Base-by-base conservation (phyloP, 2,797 vertebrate species). In the Pyrocephalus nanus region DNA sequence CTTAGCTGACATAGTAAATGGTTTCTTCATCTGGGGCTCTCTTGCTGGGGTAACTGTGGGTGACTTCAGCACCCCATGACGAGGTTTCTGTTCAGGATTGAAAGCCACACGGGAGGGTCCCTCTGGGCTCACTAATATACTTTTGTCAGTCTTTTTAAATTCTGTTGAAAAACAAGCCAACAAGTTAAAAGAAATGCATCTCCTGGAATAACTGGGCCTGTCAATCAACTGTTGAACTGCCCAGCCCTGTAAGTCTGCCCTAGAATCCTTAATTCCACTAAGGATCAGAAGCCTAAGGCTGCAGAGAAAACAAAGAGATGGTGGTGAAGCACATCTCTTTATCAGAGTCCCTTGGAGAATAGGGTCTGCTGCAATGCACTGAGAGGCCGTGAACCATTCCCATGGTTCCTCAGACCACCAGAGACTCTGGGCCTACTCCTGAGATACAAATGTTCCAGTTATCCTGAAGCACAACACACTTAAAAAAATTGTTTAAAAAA, bases 61-160 rank as follows among this genome's bases (percentile, higher is more conserved):
- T 7, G 98, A 98, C 97, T 99, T 99, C 66, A 99, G 95, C 66
- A 99, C 99, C 1, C 99, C 98, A 4, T 97, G 99, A 50, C 92
- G 98, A 4, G 99, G 99, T 70, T 98, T 99, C 97, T 99, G 99
- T 54, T 98, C 80, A 7, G 99, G 99, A 97, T 99, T 99, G 96
- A 99, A 99, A 77, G 99, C 98, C 78, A 99, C 98, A 12, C 98
- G 98, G 17, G 98, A 98, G 0, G 97, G 97, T 36, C 99, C 99
- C 0, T 97, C 98, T 5, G 99, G 99, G 93, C 98, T 99, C 86
- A 99, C 97, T 72, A 99, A 95, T 72, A 99, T 97, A 88, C 99
- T 99, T 94, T 98, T 98, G 93, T 99, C 99, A 0, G 97, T 98
- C 97, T 99, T 99, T 96, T 94, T 98, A 93, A 99, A 99, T 93